phyloP scores from a whole-genome alignment of 1,140 invertebrate genomes.

The Rhyacophila brunnea region DNA sequence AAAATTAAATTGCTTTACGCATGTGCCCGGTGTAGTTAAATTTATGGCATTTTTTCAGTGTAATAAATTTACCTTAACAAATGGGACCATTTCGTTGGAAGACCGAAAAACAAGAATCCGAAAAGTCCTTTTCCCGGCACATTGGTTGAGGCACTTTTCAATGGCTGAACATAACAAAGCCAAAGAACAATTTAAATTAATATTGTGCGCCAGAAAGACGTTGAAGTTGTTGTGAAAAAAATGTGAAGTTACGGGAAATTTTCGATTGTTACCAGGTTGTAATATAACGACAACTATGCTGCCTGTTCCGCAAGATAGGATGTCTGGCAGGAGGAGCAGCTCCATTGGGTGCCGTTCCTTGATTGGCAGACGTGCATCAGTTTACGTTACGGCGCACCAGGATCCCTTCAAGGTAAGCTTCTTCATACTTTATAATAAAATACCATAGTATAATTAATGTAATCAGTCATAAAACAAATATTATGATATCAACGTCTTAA shows the following conservation, averaged over 20 bases:
- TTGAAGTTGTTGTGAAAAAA: no score
- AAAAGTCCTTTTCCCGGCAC: neutral
- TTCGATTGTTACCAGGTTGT: neutral
- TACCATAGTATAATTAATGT: no score
- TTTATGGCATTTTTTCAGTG: neutral
- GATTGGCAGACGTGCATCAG: conserved; percentile 54
- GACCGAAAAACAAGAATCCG: conserved; percentile 12
- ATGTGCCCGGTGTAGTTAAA: no score
- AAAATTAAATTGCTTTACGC: no score
- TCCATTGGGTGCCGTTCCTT: conserved; percentile 59
- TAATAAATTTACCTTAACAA: conserved; percentile 16
- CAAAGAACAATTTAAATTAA: no score
- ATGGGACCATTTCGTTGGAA: conserved; percentile 9
- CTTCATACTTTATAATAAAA: no score
- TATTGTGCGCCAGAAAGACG: no score
- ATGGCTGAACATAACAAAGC: no score
- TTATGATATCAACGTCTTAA: no score
- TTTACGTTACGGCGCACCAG: conserved; percentile 52
- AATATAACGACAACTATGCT: conserved; percentile 34
- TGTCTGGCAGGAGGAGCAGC: conserved; percentile 57
- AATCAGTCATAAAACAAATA: no score
- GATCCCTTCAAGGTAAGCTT: conserved; percentile 55
- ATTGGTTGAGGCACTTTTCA: no score
- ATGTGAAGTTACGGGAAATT: no score
- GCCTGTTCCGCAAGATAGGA: conserved; percentile 53